Percentiles rank a stretch among this genome's conserved stretches.
phyloP scores from a whole-genome alignment of 2,888 invertebrate genomes.

The Coenonympha glycerion region DNA sequence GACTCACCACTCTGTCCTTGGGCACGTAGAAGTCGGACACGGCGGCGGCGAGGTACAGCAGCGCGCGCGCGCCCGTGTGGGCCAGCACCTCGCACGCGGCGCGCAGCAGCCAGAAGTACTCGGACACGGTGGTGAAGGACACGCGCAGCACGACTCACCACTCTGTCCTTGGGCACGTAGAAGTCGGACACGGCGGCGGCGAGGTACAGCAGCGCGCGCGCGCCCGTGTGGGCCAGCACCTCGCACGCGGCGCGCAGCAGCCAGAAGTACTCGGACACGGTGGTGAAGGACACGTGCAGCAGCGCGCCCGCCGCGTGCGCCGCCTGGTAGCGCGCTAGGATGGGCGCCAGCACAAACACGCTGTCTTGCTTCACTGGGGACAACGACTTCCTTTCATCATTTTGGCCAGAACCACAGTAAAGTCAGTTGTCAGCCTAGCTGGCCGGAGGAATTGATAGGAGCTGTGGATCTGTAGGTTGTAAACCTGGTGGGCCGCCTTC shows the following conservation, averaged over 20 bases:
- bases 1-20: too few relatives aligned
- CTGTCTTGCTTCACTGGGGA: slow-evolving; percentile 81
- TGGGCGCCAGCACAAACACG: slow-evolving; percentile 81
- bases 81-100: too few relatives aligned
- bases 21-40: neutral
- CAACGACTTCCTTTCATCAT: neutral
- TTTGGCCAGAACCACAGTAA: too few relatives aligned
- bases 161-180: slow-evolving; percentile 93
- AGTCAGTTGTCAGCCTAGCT: too few relatives aligned
- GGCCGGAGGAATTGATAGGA: too few relatives aligned
- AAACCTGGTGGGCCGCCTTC: too few relatives aligned
- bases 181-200: slow-evolving; percentile 99
- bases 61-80: too few relatives aligned
- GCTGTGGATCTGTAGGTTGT: too few relatives aligned
- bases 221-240: slow-evolving; percentile 80
- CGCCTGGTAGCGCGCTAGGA: slow-evolving; percentile 85
- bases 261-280: slow-evolving; percentile 95
- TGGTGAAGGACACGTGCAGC: slow-evolving; percentile 86
- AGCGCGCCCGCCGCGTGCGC: slow-evolving; percentile 84
- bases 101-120: neutral
- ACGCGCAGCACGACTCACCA: slow-evolving; percentile 77
- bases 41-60: neutral
- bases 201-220: slow-evolving; percentile 88
- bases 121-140: neutral
- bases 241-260: slow-evolving; percentile 88